phyloP scores from a whole-genome alignment of 2,888 invertebrate genomes.

The Boloria euphrosyne region DNA sequence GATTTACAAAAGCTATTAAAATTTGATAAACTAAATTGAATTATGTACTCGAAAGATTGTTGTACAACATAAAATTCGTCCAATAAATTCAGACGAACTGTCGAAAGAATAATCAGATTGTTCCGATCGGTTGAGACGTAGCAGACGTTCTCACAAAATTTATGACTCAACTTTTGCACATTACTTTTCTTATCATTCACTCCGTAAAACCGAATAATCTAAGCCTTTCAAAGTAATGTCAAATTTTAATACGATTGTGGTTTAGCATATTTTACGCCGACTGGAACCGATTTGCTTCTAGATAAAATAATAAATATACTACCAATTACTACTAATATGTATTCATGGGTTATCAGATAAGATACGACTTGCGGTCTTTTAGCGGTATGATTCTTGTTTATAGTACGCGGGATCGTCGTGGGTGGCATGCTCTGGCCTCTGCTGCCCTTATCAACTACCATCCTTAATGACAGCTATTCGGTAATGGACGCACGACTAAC shows the following conservation, averaged over 20 bases:
- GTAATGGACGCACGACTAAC: conserved; percentile 68
- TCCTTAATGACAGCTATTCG: conserved; percentile 75
- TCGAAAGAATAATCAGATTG: conserved; percentile 72
- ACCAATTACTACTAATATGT: conserved; percentile 59
- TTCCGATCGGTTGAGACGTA: conserved; percentile 63
- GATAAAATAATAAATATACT: conserved; percentile 54
- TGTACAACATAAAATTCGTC: conserved; percentile 34
- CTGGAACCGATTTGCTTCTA: conserved; percentile 29
- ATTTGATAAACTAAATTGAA: conserved; percentile 27
- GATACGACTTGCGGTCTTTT: conserved; percentile 57
- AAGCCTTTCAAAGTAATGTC: conserved; percentile 31
- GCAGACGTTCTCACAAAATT: conserved; percentile 73
- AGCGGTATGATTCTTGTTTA: conserved; percentile 62
- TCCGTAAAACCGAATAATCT: conserved; percentile 58
- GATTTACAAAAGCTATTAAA: conserved; percentile 32
- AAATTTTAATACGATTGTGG: conserved; percentile 23
- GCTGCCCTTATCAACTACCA: conserved; percentile 53
- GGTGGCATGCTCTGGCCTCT: conserved; percentile 61
- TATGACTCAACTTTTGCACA: conserved; percentile 75
- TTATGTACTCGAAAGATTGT: conserved; percentile 26
- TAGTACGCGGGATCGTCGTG: conserved; percentile 57
- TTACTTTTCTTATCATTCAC: conserved; percentile 74
- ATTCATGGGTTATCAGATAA: conserved; percentile 60
- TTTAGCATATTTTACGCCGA: conserved; percentile 10
- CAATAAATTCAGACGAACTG: conserved; percentile 47